A percentile compares a stretch with the other conserved stretches of the same genome.
Evolutionary conservation across 2,888 invertebrate genomes (phyloP).

Genomic region (Plagodis dolabraria): DNA sequence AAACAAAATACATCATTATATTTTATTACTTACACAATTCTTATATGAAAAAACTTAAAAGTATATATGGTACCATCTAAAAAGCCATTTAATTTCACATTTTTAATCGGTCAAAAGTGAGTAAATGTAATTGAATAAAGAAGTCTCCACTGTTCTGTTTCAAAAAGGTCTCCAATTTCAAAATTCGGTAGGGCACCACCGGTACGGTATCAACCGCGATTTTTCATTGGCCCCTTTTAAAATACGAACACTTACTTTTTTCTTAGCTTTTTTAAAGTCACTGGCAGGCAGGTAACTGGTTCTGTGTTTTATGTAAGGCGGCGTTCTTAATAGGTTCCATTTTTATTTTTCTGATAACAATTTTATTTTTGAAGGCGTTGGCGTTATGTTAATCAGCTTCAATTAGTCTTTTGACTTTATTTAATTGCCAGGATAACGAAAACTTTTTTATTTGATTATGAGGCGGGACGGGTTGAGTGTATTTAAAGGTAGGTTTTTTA

Average conservation of each 20-base stretch:
- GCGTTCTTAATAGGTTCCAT: slow-evolving; percentile 35
- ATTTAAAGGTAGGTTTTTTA: too few species aligned
- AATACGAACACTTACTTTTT: slow-evolving; percentile 55
- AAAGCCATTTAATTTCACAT: too few species aligned
- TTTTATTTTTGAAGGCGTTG: slow-evolving; percentile 32
- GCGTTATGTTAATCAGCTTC: slow-evolving; percentile 21
- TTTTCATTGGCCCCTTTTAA: slow-evolving; percentile 74
- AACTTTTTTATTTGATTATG: slow-evolving; percentile 1
- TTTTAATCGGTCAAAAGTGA: not conserved
- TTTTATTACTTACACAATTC: too few species aligned
- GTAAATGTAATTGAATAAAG: not conserved
- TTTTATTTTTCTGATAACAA: slow-evolving; percentile 36
- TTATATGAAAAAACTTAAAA: too few species aligned
- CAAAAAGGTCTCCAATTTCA: slow-evolving; percentile 62
- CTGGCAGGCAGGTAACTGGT: slow-evolving; percentile 45
- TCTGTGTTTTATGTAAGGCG: slow-evolving; percentile 48
- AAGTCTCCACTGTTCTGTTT: slow-evolving; percentile 36
- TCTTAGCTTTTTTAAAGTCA: slow-evolving; percentile 45
- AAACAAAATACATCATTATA: too few species aligned
- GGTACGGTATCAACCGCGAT: slow-evolving; percentile 63
- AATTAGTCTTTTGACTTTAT: slow-evolving; percentile 29
- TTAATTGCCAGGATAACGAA: slow-evolving; percentile 13
- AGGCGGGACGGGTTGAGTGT: not conserved
- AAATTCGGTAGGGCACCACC: slow-evolving; percentile 75
- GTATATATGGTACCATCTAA: too few species aligned